phyloP scores from a whole-genome alignment of 2,797 vertebrate genomes.

The Aeoliscus strigatus region DNA sequence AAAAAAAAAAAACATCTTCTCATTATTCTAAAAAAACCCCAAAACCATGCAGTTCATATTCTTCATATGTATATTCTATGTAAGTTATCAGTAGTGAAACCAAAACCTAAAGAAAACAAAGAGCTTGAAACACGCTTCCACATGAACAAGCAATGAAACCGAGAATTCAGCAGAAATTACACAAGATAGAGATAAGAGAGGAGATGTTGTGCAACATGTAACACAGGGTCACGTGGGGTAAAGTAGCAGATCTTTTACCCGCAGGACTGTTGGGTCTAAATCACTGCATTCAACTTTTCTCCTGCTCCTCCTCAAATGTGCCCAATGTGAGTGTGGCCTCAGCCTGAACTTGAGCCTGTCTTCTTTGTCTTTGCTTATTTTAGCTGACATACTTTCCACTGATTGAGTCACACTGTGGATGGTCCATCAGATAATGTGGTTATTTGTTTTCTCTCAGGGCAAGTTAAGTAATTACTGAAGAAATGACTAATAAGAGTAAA shows the following conservation, averaged over 20 bases:
- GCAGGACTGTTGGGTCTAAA: slow-evolving; percentile 35
- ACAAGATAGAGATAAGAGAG: slow-evolving; percentile 15
- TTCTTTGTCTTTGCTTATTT: slow-evolving; percentile 69
- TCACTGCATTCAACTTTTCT: slow-evolving; percentile 36
- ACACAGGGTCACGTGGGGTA: slow-evolving; percentile 35
- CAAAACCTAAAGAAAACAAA: slow-evolving; percentile 3
- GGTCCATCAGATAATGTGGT: slow-evolving; percentile 74
- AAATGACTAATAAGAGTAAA: slow-evolving; percentile 63
- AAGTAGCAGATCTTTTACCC: slow-evolving; percentile 36
- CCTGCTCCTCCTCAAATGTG: slow-evolving; percentile 30
- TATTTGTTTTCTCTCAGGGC: slow-evolving; percentile 73
- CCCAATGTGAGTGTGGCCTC: slow-evolving; percentile 47
- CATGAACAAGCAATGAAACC: slow-evolving; percentile 35
- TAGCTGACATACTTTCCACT: slow-evolving; percentile 70
- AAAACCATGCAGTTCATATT: too few species aligned
- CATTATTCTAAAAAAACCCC: too few species aligned
- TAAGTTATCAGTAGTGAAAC: not conserved
- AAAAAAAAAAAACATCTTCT: too few species aligned
- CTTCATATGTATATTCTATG: too few species aligned
- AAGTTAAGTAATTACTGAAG: slow-evolving; percentile 70
- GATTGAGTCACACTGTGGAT: slow-evolving; percentile 67
- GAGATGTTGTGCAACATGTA: slow-evolving; percentile 36
- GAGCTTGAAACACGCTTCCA: slow-evolving; percentile 16
- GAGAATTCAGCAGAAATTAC: slow-evolving; percentile 25
- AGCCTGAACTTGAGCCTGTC: slow-evolving; percentile 60